Evolutionary conservation across 1,140 invertebrate genomes (phyloP), one percentile per base, ranked within the genome.

Genomic region (Neoseiulus cucumeris): DNA sequence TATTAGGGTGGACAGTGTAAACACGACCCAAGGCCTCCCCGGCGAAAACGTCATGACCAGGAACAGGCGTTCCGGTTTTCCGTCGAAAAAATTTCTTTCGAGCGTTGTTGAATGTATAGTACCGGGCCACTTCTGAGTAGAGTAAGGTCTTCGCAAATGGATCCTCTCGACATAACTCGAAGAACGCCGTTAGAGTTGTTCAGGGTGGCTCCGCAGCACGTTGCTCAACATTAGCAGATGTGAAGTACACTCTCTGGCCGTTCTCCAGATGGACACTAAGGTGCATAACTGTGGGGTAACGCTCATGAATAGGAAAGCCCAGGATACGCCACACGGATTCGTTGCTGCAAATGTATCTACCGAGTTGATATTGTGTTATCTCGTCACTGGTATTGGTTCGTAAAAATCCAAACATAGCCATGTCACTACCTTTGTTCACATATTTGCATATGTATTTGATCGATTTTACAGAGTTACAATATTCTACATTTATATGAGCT

Each of bases 241-340:
- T 76, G 68, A 75, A 77, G 68, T 77, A 75, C 64, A 75, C 71
- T 69, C 73, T 39, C 71, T 77, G 73, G 18, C 72, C 73, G 72
- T 77, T 76, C 70, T 76, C 73, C 45, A 76, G 65, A 71, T 77
- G 75, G 9, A 76, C 73, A 17, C 33, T 65, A 9, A 73, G 45
- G 41, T 73, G 69, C 41, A 70, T 41, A 18, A 72, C 71, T 28
- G 69, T 33, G 64, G 69, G 71, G 67, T 66, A 64, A 44, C 69
- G 25, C 66, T 74, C 67, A 69, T 73, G 71, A 64, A 71, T 69
- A 66, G 69, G 44, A 68, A 71, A 39, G 12, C 39, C 68, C 1
- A 70, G 33, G 42, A 72, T 65, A n/a, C 68, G 44, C 69, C 70
- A 73, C 2, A 68, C 28, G 12, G 70, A 4, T 39, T 74, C 71